phyloP scores from a whole-genome alignment of 2,888 invertebrate species.

The Oscheius sp. region DNA sequence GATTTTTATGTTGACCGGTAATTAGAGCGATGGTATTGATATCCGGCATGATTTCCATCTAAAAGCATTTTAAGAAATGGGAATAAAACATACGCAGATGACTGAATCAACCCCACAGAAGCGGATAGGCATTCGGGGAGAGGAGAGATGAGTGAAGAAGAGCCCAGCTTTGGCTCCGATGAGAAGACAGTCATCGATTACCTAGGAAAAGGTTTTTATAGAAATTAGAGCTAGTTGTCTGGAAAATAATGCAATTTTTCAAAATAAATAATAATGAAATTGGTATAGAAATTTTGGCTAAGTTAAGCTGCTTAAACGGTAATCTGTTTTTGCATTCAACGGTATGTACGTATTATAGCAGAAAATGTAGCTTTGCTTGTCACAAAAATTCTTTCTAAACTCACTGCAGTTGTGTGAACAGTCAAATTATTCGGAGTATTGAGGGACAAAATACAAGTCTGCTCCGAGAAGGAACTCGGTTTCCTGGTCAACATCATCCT shows the following conservation, averaged over 20 bases:
- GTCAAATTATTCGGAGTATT: constrained; percentile 46
- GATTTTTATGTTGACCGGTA: constrained; percentile 31
- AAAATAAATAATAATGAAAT: too few relatives aligned
- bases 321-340: too few relatives aligned
- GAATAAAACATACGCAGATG: constrained; percentile 35
- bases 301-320: too few relatives aligned
- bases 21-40: constrained; percentile 42
- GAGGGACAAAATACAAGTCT: constrained; percentile 41
- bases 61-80: not conserved
- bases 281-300: too few relatives aligned
- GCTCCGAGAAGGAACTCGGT: constrained; percentile 41
- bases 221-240: too few relatives aligned
- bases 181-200: constrained; percentile 55
- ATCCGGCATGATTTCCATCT: constrained; percentile 48
- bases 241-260: too few relatives aligned
- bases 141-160: constrained; percentile 56
- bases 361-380: too few relatives aligned
- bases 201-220: too few relatives aligned
- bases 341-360: too few relatives aligned
- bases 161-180: constrained; percentile 62
- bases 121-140: constrained; percentile 53
- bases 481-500: constrained; percentile 44
- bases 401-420: constrained; percentile 40
- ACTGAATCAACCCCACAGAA: constrained; percentile 54
- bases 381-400: too few relatives aligned